Evolutionary conservation across 2,113 vertebrate species (phyloP), one percentile per base, ranked within the genome.

Genomic region (Nymphicus hollandicus): DNA sequence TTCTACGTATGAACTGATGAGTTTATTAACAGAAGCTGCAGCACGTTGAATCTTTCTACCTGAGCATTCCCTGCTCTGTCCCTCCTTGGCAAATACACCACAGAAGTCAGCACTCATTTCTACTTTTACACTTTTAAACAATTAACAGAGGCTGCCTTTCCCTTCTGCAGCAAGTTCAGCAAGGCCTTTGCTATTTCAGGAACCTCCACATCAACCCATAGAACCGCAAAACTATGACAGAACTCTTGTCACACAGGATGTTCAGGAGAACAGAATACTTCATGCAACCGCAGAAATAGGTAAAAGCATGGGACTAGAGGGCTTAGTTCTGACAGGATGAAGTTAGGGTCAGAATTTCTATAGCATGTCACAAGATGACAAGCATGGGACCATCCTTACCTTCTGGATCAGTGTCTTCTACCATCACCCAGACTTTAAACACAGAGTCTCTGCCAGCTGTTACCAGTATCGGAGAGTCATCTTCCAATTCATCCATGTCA

Each of bases 371-470:
- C 8, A 55, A 53, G 14, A 16, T 35, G 6, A 11, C 6, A 80
- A 74, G 18, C 53, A 55, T 72, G 39, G 24, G 49, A 24, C 13
- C 23, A 28, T 1, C 55, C 96, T 96, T 96, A 98, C 98, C 96
- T 44, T 98, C 98, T 19, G 97, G 98, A 89, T 98, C 98, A 64
- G 97, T 95, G 14, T 98, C 97, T 58, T 97, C 82, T 18, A 96
- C 94, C 53, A 99, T 97, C 92, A 98, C 91, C 99, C 99, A 99
- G 86, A 98, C 99, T 98, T 99, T 99, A 96, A 99, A 99, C 81
- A 98, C 97, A 37, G 98, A 96, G 60, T 99, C 99, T 81, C 78
- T 98, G 92, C 99, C 98, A 80, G 98, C 61, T 82, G 99, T 99
- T 76, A 99, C 98, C 97, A 99, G 88, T 91, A 97, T 92, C 89